These are phyloP conservation scores for Nebria ingens DNA, from an alignment of 1,140 invertebrate species.

Conservation along the genomic window DNA sequence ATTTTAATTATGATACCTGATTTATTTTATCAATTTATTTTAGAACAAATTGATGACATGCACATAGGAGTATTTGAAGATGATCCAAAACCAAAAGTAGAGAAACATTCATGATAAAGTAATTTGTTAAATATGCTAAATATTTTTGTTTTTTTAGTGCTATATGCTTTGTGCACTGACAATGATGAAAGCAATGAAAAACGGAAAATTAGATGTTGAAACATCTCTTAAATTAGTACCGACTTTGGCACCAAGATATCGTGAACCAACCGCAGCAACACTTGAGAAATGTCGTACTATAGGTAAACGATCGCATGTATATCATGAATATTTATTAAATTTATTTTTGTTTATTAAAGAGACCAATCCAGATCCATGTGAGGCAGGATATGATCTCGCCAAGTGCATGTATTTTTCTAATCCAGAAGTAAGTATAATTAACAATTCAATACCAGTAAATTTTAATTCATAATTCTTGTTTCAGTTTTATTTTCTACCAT, in stretches of 20 bases:
- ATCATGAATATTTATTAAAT: neutral
- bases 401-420: neutral
- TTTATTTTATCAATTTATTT: conserved; percentile 11
- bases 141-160: conserved; percentile 28
- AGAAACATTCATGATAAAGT: neutral
- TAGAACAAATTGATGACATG: conserved; percentile 27
- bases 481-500: conserved; percentile 7
- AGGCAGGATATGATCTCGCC: neutral
- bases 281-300: neutral
- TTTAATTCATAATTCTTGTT: neutral
- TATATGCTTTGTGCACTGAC: conserved; percentile 42
- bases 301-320: neutral
- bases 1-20: too few relatives aligned
- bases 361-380: neutral
- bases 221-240: conserved; percentile 35
- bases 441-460: too few relatives aligned
- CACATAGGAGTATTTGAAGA: conserved; percentile 24
- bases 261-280: neutral
- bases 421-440: conserved; percentile 6
- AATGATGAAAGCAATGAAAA: conserved; percentile 41
- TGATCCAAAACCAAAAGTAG: conserved; percentile 13
- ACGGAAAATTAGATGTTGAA: conserved; percentile 38
- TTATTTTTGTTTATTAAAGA: neutral
- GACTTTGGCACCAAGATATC: neutral
- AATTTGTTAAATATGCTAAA: neutral